Percentiles rank a stretch among this genome's conserved stretches.
phyloP scores from a whole-genome alignment of 2,113 vertebrate species.

The Malurus melanocephalus region DNA sequence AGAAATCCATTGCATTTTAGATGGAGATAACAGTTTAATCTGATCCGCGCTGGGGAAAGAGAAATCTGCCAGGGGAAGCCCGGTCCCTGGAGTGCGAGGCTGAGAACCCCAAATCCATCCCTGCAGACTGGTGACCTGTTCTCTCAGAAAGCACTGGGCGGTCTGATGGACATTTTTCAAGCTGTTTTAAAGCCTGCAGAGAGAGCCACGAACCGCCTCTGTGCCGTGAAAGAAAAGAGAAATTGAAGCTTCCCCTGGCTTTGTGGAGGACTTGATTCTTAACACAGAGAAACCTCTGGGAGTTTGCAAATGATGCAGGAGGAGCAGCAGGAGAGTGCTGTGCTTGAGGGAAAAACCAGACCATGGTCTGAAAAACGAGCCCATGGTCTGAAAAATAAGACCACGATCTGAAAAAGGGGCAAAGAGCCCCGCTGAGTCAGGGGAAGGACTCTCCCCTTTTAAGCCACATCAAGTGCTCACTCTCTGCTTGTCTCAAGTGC shows the following conservation, averaged over 20 bases:
- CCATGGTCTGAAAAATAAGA: not conserved
- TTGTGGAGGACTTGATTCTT: not conserved
- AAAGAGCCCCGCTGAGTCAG: not conserved
- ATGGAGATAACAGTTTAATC: not conserved
- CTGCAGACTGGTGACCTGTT: not conserved
- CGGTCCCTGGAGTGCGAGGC: fast-evolving
- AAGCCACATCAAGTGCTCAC: not conserved
- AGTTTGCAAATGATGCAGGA: not conserved
- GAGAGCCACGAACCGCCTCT: not conserved
- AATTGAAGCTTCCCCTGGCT: not conserved
- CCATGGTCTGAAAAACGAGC: not conserved
- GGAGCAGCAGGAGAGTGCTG: not conserved
- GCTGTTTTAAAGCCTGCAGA: not conserved
- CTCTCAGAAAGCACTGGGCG: not conserved
- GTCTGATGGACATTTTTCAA: not conserved
- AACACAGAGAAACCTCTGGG: not conserved
- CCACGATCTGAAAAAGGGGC: not conserved
- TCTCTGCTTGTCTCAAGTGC: not conserved
- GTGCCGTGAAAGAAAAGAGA: not conserved
- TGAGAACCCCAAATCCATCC: not conserved
- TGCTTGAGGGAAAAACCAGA: not conserved
- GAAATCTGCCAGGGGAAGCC: not conserved
- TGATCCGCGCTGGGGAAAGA: not conserved
- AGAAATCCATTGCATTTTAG: not conserved
- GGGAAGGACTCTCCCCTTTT: not conserved